phyloP scores from a whole-genome alignment of 2,888 invertebrate genomes.

The Hydrotaea cyrtoneurina region DNA sequence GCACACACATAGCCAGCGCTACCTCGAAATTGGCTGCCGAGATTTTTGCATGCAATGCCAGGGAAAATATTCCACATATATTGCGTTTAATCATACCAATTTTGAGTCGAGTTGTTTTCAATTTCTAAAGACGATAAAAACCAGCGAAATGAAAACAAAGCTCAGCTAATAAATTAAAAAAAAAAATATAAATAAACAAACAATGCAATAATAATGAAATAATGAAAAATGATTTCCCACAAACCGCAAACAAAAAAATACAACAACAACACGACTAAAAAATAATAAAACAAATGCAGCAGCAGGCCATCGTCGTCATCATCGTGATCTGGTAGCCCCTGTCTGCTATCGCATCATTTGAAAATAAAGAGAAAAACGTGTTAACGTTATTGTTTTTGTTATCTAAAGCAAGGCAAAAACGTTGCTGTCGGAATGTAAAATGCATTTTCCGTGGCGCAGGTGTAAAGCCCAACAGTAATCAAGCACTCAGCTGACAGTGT shows the following conservation, averaged over 20 bases:
- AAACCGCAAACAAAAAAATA: slow-evolving; percentile 39
- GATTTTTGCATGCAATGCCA: slow-evolving; percentile 55
- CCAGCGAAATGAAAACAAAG: slow-evolving; percentile 6
- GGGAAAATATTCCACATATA: slow-evolving; percentile 41
- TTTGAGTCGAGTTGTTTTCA: slow-evolving; percentile 12
- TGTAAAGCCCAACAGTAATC: neutral
- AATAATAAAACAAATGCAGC: slow-evolving; percentile 28
- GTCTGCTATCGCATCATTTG: slow-evolving; percentile 3
- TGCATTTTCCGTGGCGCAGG: neutral
- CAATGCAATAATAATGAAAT: slow-evolving; percentile 13
- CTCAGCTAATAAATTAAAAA: too few species aligned
- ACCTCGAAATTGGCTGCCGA: neutral
- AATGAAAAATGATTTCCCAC: slow-evolving; percentile 56
- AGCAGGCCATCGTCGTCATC: neutral
- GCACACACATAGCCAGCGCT: neutral
- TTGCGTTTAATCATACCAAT: slow-evolving; percentile 43
- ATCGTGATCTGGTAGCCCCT: neutral
- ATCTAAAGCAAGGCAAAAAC: slow-evolving; percentile 40
- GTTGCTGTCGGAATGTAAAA: neutral
- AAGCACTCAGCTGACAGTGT: too few species aligned
- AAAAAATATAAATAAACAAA: slow-evolving; percentile 29
- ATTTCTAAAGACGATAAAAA: slow-evolving; percentile 21
- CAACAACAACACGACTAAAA: too few species aligned
- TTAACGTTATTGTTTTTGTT: slow-evolving; percentile 49
- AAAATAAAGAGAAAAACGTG: slow-evolving; percentile 54